Evolutionary conservation across 2,888 invertebrate species (phyloP).

Genomic region (Hirtodrosophila duncani): DNA sequence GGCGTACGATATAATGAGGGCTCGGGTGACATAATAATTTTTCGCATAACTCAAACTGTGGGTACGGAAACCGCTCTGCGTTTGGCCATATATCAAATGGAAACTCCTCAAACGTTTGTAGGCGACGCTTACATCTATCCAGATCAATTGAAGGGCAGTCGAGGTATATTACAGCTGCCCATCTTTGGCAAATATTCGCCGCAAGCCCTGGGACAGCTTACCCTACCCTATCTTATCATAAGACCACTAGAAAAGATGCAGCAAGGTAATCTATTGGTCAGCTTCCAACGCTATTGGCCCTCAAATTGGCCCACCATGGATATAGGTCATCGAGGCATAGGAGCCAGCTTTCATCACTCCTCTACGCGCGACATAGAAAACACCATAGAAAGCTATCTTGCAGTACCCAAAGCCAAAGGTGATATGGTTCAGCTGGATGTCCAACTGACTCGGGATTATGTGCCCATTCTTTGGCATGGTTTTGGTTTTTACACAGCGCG

Average conservation of each 20-base stretch:
- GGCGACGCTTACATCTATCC: slow-evolving; percentile 93
- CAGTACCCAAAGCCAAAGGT: slow-evolving; percentile 92
- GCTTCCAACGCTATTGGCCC: slow-evolving; percentile 92
- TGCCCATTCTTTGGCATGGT: slow-evolving; percentile 97
- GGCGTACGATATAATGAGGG: slow-evolving; percentile 57
- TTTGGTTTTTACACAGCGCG: slow-evolving; percentile 84
- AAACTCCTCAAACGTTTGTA: slow-evolving; percentile 79
- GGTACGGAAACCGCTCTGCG: slow-evolving; percentile 48
- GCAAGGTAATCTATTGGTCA: slow-evolving; percentile 86
- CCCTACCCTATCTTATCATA: slow-evolving; percentile 81
- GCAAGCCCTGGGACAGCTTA: slow-evolving; percentile 87
- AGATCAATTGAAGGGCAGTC: slow-evolving; percentile 85
- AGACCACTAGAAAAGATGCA: slow-evolving; percentile 59
- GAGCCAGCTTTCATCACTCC: slow-evolving; percentile 87
- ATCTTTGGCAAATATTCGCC: slow-evolving; percentile 83
- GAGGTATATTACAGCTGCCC: slow-evolving; percentile 86
- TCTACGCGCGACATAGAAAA: slow-evolving; percentile 89
- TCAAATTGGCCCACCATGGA: slow-evolving; percentile 91
- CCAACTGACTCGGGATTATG: slow-evolving; percentile 94
- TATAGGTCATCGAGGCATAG: slow-evolving; percentile 95
- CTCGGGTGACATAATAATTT: slow-evolving; percentile 49
- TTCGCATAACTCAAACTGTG: slow-evolving; percentile 59
- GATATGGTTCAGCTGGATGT: slow-evolving; percentile 99
- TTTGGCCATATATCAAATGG: slow-evolving; percentile 44
- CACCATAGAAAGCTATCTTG: slow-evolving; percentile 94